Base-by-base conservation (phyloP, 2,113 vertebrate species). In the Sebastes schlegelii region DNA sequence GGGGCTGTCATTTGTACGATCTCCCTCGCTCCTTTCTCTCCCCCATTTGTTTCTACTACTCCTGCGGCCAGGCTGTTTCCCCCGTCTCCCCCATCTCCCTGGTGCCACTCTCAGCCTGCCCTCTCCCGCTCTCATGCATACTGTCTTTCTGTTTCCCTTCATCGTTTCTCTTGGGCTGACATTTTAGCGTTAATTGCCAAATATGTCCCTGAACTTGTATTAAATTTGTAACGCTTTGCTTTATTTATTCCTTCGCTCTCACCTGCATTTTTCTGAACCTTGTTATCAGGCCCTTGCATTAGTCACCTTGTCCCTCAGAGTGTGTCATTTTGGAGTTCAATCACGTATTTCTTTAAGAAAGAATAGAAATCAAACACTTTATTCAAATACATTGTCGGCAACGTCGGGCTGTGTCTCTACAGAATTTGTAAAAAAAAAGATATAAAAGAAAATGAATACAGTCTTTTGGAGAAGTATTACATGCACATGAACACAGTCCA, bases 1-100 rank as follows among this genome's bases (percentile, higher is more conserved):
- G 65, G 86, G 65, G 88, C 94, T 90, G 8, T 89, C 94, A 88
- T 90, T 78, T 92, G 89, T 87, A 93, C 92, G 87, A 91, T 93
- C 89, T 86, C 62, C 55, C 84, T 90, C 34, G 16, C 75, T 19
- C 83, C 68, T 79, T 76, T 81, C 45, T 23, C 70, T 54, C 51
- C 42, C 74, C 54, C 51, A 43, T 34, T 34, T 55, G 57, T n/a
- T 71, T 69, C 75, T 19, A 17, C 61, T 77, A 65, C 69, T 78
- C 76, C 68, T 43, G 62, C 54, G 17, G 45, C 71, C 84, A 65
- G 74, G 42, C 86, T 42, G 62, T 45, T 80, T 73, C 70, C 60
- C 80, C 40, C 40, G 21, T 79, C 12, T 49, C 48, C 74, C 64
- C 51, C n/a, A 43, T 14, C 54, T 60, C 17, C 51, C 63, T 14